Evolutionary conservation across 1,140 invertebrate species (phyloP).

Genomic region (Tribolium madens): DNA sequence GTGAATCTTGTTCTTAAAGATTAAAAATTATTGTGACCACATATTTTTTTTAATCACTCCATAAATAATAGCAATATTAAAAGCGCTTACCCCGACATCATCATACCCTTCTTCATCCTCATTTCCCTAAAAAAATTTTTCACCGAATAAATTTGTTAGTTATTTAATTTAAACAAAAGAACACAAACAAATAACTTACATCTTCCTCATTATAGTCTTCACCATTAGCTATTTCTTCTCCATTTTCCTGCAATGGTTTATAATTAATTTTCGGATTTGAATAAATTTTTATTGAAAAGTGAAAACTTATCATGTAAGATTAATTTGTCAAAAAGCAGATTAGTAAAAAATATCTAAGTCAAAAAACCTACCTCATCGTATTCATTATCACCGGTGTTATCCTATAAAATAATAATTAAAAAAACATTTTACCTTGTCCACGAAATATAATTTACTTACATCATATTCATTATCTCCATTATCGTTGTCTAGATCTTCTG

Average conservation of each 20-base stretch:
- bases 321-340: no score
- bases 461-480: neutral
- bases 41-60: no score
- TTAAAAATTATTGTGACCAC: no score
- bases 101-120: constrained; percentile 6
- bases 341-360: no score
- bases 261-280: no score
- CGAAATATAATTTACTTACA: neutral
- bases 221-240: constrained; percentile 28
- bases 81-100: constrained; percentile 1
- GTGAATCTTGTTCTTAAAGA: no score
- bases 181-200: neutral
- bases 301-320: no score
- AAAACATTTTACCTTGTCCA: neutral
- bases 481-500: neutral
- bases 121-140: neutral
- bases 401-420: constrained; percentile 10
- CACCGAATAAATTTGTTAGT: no score
- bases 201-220: constrained; percentile 18
- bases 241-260: constrained; percentile 1
- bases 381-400: neutral
- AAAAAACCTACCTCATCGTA: neutral
- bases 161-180: no score
- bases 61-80: neutral
- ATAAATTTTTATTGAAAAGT: no score